phyloP scores from a whole-genome alignment of 2,113 vertebrate genomes.

The Ursus arctos region DNA sequence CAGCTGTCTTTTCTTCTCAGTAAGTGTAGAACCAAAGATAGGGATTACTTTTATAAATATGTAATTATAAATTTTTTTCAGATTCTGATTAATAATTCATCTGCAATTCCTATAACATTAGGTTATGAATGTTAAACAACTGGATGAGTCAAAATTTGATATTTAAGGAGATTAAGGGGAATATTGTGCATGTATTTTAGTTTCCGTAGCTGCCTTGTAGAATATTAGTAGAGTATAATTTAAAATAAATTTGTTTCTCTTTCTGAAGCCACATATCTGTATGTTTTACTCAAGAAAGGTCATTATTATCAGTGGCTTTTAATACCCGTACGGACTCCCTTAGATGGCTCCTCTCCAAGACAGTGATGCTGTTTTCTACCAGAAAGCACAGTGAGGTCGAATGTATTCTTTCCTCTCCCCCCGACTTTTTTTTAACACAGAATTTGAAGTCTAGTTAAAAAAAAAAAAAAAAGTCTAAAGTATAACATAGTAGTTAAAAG shows the following conservation, averaged over 20 bases:
- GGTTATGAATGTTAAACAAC: constrained; percentile 80
- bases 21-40: constrained; percentile 67
- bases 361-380: neutral
- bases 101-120: constrained; percentile 64
- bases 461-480: neutral
- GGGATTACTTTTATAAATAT: constrained; percentile 82
- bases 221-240: constrained; percentile 50
- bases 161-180: constrained; percentile 80
- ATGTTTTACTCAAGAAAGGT: constrained; percentile 28
- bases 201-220: constrained; percentile 48
- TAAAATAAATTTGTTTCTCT: constrained; percentile 60
- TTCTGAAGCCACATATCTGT: neutral
- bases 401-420: neutral
- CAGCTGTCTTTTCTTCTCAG: constrained; percentile 74
- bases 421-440: neutral
- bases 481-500: neutral
- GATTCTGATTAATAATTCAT: constrained; percentile 83
- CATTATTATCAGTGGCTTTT: neutral
- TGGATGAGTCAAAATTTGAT: constrained; percentile 71
- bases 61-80: constrained; percentile 80
- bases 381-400: neutral
- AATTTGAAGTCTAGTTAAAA: neutral
- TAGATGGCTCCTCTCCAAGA: neutral
- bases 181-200: constrained; percentile 69
- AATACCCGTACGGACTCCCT: neutral